Percentiles rank a stretch among this genome's conserved stretches.
Conservation (phyloP, 2,113 vertebrate species). For the Eonycteris spelaea region DNA sequence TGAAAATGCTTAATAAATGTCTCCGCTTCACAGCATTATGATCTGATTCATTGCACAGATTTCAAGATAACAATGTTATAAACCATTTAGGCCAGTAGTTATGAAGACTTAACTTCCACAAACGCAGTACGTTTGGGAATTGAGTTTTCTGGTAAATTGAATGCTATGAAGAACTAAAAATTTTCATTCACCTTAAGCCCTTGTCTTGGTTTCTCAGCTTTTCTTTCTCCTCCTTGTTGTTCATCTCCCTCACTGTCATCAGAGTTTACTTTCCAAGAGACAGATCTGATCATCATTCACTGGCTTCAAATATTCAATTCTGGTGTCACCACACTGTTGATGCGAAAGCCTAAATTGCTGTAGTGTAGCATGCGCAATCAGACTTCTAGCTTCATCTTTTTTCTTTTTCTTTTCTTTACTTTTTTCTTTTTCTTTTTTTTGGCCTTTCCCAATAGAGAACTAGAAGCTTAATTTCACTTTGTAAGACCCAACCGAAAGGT, state of each 20-base stretch:
- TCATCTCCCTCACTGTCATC: not conserved
- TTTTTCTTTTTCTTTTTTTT: too few relatives aligned
- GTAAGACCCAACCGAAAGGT: not conserved
- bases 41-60: not conserved
- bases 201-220: not conserved
- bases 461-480: not conserved
- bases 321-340: not conserved
- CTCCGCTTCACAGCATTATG: not conserved
- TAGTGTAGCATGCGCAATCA: not conserved
- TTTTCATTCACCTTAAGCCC: not conserved
- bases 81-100: not conserved
- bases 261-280: constrained; percentile 28
- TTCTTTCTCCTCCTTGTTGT: not conserved
- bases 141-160: constrained; percentile 1
- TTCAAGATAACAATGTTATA: not conserved
- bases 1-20: constrained; percentile 5
- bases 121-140: not conserved
- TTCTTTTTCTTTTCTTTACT: not conserved
- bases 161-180: not conserved
- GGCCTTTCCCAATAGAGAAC: too few relatives aligned
- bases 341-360: not conserved
- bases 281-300: not conserved
- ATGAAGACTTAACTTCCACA: not conserved
- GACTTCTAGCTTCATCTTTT: not conserved
- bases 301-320: not conserved